Base-by-base conservation (phyloP, 2,888 invertebrate genomes). In the Escarpia spicata region DNA sequence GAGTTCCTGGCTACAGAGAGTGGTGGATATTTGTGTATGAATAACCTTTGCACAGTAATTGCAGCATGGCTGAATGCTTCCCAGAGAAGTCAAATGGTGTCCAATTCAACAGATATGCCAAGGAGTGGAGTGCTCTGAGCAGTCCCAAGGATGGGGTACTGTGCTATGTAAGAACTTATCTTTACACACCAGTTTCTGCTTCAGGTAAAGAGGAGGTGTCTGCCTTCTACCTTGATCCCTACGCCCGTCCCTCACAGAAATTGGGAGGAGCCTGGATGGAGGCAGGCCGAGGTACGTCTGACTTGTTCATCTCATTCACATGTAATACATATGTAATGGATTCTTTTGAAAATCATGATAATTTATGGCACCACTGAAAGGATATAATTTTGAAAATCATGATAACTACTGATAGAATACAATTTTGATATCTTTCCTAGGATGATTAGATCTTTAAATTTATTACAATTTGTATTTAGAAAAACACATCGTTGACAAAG, bases 221-320 rank as follows among this genome's bases (percentile, higher is more conserved):
- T n/a, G 98, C 98, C 9, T 98, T 99, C 95, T 99, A 98, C 96
- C 97, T 99, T 0, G 99, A 99, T 96, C 98, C 98, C 0, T 98
- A 98, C 95, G 97, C 97, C 0, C 95, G 97, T 95, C 95, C 97
- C 92, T 97, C 97, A 92, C 97, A 97, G 94, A 98, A 98, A 96
- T 97, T 97, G 92, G 96, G 97, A 94, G 97, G 97, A 0, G 98
- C 98, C 6, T 98, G 98, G 98, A 98, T 98, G 97, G 97, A 98
- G 15, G 97, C 97, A n/a, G 98, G 98, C 92, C 97, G 98, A 94
- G 98, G 98, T 96, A 97, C 93, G 93, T 26, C 26, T 26, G n/a
- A 6, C 12, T 60, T 60, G 60, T 60, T 19, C 45, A 19, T 60
- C 75, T 75, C 75, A 75, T 3, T 75, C 3, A 75, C 2, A 26